Evolutionary conservation across 2,888 invertebrate species (phyloP).

Genomic region (Melitaea athalia): DNA sequence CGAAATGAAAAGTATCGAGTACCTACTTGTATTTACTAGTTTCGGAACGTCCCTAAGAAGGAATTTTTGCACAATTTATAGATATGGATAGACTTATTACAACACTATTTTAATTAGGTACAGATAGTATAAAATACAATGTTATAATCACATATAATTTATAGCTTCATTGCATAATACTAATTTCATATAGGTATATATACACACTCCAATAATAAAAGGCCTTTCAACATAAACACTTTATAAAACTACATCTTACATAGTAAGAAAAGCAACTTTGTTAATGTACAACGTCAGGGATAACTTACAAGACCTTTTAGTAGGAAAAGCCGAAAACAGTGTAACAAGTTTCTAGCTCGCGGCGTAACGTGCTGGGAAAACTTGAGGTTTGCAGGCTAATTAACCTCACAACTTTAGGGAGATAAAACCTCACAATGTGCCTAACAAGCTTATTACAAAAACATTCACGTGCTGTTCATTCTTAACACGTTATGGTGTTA

Average conservation of each 20-base stretch:
- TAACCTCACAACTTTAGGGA: slow-evolving; percentile 65
- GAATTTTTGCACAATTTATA: no score
- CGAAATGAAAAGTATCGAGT: no score
- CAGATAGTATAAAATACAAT: no score
- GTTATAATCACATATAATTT: no score
- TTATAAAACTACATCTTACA: slow-evolving; percentile 12
- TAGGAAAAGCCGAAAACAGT: slow-evolving; percentile 51
- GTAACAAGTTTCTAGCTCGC: slow-evolving; percentile 63
- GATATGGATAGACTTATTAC: no score
- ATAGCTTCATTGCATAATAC: no score
- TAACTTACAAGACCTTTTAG: slow-evolving; percentile 37
- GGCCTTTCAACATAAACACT: not conserved
- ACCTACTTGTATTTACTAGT: no score
- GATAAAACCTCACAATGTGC: slow-evolving; percentile 58
- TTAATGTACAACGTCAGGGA: slow-evolving; percentile 18
- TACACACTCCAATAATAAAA: not conserved
- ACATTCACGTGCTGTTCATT: slow-evolving; percentile 39
- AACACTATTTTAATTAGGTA: no score
- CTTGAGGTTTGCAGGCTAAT: slow-evolving; percentile 68
- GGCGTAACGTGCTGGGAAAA: slow-evolving; percentile 69
- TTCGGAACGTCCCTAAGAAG: no score
- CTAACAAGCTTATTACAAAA: slow-evolving; percentile 50
- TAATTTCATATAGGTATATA: not conserved
- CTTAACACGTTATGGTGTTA: slow-evolving; percentile 14
- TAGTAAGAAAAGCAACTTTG: slow-evolving; percentile 8